A percentile compares a stretch with the other conserved stretches of the same genome.
Evolutionary conservation across 2,888 invertebrate species (phyloP).

Genomic region (Xylophagus ater): DNA sequence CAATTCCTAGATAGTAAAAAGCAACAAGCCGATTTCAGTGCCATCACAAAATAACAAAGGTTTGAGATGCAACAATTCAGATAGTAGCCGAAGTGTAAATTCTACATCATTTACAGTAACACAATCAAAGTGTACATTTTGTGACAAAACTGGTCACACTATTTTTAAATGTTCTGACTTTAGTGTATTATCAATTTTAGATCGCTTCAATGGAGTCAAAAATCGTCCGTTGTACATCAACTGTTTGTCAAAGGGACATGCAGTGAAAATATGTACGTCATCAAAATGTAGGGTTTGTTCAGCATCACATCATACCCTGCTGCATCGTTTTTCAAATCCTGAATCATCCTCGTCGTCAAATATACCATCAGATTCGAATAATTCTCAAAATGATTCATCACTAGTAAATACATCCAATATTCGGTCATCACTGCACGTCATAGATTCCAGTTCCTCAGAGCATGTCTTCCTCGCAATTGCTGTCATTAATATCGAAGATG

Average conservation of each 20-base stretch:
- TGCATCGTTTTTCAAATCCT: neutral
- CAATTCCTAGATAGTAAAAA: too few species aligned
- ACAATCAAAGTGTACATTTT: neutral
- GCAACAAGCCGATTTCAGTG: too few species aligned
- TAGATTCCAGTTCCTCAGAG: too few species aligned
- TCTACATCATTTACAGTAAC: neutral
- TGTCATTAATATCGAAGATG: neutral
- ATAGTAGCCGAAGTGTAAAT: neutral
- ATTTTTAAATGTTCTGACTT: too few species aligned
- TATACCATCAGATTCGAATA: neutral
- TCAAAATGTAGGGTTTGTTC: neutral
- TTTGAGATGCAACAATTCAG: neutral
- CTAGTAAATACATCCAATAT: too few species aligned
- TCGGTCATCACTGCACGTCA: too few species aligned
- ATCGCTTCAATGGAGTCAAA: too few species aligned
- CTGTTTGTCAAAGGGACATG: neutral
- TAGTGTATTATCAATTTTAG: too few species aligned
- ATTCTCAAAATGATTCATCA: too few species aligned
- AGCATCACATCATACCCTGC: neutral
- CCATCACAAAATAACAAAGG: too few species aligned
- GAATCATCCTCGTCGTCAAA: neutral
- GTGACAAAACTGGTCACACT: neutral
- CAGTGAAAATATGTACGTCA: neutral
- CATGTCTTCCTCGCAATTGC: constrained; percentile 6
- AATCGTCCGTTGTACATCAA: neutral